phyloP scores from a whole-genome alignment of 2,797 vertebrate genomes.

The Limnodromus scolopaceus region DNA sequence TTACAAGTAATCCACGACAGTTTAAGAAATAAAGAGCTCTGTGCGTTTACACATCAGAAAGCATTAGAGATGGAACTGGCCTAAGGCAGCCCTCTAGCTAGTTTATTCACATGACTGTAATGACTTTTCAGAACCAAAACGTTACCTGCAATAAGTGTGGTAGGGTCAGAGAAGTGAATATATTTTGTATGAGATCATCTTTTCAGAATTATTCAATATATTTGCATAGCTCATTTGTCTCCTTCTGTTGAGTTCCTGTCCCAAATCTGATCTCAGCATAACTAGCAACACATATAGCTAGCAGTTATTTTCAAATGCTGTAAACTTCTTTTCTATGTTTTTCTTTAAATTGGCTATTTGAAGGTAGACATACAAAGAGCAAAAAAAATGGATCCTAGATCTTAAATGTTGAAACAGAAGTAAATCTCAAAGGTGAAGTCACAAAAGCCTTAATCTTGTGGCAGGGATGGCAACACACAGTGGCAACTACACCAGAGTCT shows the following conservation, averaged over 20 bases:
- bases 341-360: background rate
- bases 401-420: background rate
- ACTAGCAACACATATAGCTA: background rate
- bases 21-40: background rate
- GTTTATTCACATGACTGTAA: background rate
- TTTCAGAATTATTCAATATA: background rate
- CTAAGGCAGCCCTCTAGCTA: background rate
- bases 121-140: background rate
- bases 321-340: background rate
- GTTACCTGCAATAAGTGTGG: background rate
- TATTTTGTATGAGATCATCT: background rate
- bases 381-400: background rate
- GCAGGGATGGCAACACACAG: fast-evolving
- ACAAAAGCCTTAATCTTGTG: background rate
- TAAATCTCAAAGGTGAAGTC: background rate
- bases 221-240: background rate
- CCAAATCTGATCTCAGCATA: background rate
- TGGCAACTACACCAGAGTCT: background rate
- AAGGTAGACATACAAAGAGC: background rate
- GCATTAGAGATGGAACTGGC: background rate
- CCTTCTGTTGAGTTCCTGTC: background rate
- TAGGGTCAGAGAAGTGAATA: background rate
- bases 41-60: background rate
- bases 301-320: background rate
- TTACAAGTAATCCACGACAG: background rate